A percentile compares a stretch with the other conserved stretches of the same genome.
Evolutionary conservation across 1,140 invertebrate species (phyloP).

Genomic region (Tetramorium simillimum): DNA sequence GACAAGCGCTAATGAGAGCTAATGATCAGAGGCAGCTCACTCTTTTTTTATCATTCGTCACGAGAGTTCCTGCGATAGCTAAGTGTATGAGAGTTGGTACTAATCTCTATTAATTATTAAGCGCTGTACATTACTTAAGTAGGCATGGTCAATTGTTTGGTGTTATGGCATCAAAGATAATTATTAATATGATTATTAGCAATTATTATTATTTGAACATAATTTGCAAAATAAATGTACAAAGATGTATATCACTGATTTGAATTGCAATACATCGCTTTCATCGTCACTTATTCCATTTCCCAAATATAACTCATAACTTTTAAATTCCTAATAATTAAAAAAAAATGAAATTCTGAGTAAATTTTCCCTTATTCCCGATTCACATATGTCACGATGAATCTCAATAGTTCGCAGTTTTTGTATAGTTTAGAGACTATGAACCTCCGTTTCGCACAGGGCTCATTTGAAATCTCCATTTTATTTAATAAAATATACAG

Average conservation of each 20-base stretch:
- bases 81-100: constrained; percentile 52
- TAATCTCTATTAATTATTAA: constrained; percentile 69
- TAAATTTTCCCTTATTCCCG: neutral
- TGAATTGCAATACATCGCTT: constrained; percentile 5
- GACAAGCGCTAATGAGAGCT: neutral
- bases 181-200: constrained; percentile 47
- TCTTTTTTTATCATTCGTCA: constrained; percentile 29
- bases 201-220: constrained; percentile 60
- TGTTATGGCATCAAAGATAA: constrained; percentile 68
- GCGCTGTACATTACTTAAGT: constrained; percentile 70
- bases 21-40: constrained; percentile 36
- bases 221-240: constrained; percentile 72
- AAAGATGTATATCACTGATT: constrained; percentile 57
- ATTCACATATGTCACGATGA: neutral
- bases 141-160: constrained; percentile 64
- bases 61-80: constrained; percentile 67
- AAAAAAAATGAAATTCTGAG: neutral
- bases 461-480: neutral
- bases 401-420: neutral
- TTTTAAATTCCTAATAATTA: neutral
- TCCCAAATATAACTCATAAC: neutral
- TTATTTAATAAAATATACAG: neutral
- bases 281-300: constrained; percentile 1
- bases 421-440: too few relatives aligned
- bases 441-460: neutral